Evolutionary conservation across 1,140 invertebrate genomes (phyloP), one percentile per base, ranked within the genome.

Genomic region (Drosophila obscura): DNA sequence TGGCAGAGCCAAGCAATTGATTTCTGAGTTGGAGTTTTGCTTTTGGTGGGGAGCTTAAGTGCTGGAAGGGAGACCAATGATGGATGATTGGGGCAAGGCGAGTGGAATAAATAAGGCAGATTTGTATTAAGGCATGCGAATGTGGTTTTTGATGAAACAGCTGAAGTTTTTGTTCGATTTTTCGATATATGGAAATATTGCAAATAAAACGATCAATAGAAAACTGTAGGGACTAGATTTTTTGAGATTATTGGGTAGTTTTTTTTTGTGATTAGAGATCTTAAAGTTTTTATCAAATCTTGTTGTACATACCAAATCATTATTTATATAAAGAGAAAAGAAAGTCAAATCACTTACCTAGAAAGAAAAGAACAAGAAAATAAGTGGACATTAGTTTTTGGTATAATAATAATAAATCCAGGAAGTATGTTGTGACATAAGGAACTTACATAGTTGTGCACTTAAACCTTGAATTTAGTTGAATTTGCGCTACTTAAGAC

Each of bases 291-390:
- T n/a, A 1, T 16, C 5, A 5, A 45, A 67, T 45, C 28, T 5
- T 7, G 39, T 51, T 51, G 16, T 83, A 80, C 80, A 84, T 84
- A 84, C 80, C 77, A 58, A 64, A 39, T 13, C 2, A 49, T 39
- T 4, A 39, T 11, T 39, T 39, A 19, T 26, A 4, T 39, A 43
- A 7, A n/a, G 9, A 8, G 15, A 43, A 44, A 11, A 48, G 28
- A 16, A 31, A n/a, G 11, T 11, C 26, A 41, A 41, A 35, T 19
- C 28, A 84, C 81, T 84, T 85, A 85, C 77, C 81, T 87, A 63
- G 39, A 83, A 63, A 46, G 43, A 80, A 57, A 74, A 55, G 48
- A 65, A 15, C 31, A 52, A 64, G 26, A 59, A 39, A 59, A 31
- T 44, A 22, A 41, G 44, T 53, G 53, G 57, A 13, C 22, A 51